Percentiles rank a stretch among this genome's conserved stretches.
Conservation (phyloP, 2,888 invertebrate species). For the Sesamia inferens region DNA sequence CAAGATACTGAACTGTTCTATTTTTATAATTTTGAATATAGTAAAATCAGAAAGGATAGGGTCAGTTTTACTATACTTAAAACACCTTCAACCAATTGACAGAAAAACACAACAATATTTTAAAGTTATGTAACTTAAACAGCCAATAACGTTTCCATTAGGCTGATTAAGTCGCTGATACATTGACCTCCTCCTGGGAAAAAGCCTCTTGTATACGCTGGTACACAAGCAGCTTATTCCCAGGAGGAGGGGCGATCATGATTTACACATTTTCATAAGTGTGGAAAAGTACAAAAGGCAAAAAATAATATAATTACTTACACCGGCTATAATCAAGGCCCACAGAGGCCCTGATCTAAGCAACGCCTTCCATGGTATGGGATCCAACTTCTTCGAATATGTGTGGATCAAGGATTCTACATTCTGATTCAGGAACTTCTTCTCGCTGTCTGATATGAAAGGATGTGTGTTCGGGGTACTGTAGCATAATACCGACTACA, state of each 20-base stretch:
- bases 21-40: neutral
- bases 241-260: too few species aligned
- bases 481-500: conserved; percentile 85
- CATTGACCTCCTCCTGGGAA: too few species aligned
- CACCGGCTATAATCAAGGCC: conserved; percentile 93
- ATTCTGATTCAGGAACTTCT: conserved; percentile 89
- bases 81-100: too few species aligned
- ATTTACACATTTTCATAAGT: neutral
- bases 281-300: neutral
- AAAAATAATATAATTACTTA: conserved; percentile 73
- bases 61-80: neutral
- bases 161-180: too few species aligned
- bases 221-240: too few species aligned
- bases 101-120: neutral
- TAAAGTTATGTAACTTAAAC: neutral
- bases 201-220: too few species aligned
- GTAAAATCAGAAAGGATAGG: neutral
- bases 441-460: conserved; percentile 88
- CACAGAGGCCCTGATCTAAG: conserved; percentile 92
- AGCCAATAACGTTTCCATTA: too few species aligned
- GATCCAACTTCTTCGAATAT: conserved; percentile 83
- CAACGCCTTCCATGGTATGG: conserved; percentile 93
- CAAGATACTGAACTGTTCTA: neutral
- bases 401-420: conserved; percentile 87
- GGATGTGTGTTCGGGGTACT: conserved; percentile 89